phyloP scores from a whole-genome alignment of 2,113 vertebrate genomes.

The Prionailurus bengalensis region DNA sequence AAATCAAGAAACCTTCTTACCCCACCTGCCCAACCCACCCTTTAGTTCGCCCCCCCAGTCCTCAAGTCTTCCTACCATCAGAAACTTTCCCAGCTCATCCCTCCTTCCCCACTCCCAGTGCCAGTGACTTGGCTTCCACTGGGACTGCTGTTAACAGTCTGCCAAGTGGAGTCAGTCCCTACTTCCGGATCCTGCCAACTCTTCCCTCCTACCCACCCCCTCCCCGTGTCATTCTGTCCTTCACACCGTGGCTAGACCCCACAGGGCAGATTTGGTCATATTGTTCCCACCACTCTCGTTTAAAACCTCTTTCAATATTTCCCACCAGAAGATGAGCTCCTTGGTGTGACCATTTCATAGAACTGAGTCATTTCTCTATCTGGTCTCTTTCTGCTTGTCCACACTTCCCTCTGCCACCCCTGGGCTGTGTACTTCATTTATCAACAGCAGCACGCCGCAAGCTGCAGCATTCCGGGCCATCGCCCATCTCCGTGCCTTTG shows the following conservation, averaged over 20 bases:
- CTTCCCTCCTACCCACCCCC: too few relatives aligned
- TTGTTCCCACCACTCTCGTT: fast-evolving
- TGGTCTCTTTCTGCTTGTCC: not conserved
- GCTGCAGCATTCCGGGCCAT: not conserved
- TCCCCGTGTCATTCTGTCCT: not conserved
- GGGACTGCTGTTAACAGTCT: not conserved
- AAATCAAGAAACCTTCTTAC: not conserved
- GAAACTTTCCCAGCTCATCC: not conserved
- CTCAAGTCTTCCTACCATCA: not conserved
- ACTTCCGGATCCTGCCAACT: not conserved
- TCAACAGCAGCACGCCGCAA: not conserved
- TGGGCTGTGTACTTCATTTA: not conserved
- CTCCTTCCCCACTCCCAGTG: not conserved
- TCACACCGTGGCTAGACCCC: not conserved
- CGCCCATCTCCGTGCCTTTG: not conserved
- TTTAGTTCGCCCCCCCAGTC: not conserved
- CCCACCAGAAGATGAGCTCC: not conserved
- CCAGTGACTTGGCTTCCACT: not conserved
- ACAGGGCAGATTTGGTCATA: not conserved
- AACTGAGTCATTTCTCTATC: not conserved
- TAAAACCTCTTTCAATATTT: not conserved
- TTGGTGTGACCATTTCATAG: not conserved
- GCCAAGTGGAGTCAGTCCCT: not conserved
- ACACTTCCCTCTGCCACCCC: not conserved
- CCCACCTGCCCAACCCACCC: not conserved